A percentile compares a stretch with the other conserved stretches of the same genome.
Evolutionary conservation across 2,888 invertebrate genomes (phyloP).

Genomic region (Rugalucina vietnamica): DNA sequence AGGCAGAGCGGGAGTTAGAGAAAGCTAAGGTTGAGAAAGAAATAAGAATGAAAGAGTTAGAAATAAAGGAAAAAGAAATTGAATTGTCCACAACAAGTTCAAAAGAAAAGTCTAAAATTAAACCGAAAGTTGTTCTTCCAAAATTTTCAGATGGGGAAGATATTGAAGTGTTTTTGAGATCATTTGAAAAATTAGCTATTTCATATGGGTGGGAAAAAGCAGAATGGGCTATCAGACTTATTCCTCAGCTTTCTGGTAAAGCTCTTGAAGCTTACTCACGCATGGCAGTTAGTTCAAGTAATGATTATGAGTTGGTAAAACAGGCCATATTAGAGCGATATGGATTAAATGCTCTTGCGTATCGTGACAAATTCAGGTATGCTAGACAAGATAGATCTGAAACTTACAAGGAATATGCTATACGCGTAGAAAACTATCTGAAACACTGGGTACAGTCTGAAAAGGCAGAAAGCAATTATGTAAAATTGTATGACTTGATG

Average conservation of each 20-base stretch:
- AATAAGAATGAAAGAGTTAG: not conserved
- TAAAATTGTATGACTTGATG: not conserved
- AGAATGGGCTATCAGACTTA: not conserved
- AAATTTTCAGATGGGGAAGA: not conserved
- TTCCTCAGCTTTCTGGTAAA: not conserved
- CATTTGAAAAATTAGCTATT: not conserved
- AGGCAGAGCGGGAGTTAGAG: not conserved
- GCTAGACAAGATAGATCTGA: not conserved
- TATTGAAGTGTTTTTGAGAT: not conserved
- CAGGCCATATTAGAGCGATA: not conserved
- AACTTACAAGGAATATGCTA: not conserved
- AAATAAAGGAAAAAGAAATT: not conserved
- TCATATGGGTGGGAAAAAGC: not conserved
- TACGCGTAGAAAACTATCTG: not conserved
- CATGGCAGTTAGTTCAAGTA: not conserved
- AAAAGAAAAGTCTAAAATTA: not conserved
- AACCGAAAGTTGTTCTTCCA: not conserved
- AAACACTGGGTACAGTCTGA: not conserved
- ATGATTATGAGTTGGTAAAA: not conserved
- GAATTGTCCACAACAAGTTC: not conserved
- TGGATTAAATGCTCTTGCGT: not conserved
- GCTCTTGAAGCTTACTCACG: no score
- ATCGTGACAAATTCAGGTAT: not conserved
- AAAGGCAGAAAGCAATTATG: not conserved
- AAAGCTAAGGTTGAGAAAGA: not conserved